Base-by-base conservation (phyloP, 2,797 vertebrate genomes). In the Clarias platycephalus region DNA sequence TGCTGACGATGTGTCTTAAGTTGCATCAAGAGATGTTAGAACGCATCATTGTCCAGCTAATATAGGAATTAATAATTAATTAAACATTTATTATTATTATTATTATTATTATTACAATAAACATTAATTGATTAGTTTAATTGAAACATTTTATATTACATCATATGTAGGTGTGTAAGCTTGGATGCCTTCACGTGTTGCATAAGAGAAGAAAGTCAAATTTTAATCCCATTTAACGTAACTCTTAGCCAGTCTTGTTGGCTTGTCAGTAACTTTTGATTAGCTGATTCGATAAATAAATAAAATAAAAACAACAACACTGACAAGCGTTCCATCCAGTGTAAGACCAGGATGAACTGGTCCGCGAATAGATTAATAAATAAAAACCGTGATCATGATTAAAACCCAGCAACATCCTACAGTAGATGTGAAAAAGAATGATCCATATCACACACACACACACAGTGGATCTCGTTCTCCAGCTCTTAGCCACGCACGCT, bases 401-500 rank as follows among this genome's bases (percentile, higher is more conserved):
- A 49, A 49, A 28, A 62, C 13, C 10, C 53, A 57, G 8, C 18
- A 9, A 1, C 26, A 4, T 76, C 31, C 9, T 31, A 40, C 37
- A 8, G 40, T 44, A 80, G 57, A 62, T 40, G 20, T 37, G 24
- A 18, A 78, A 53, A 77, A 60, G 16, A 62, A 62, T 49, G 34
- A 63, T 44, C 22, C 13, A 9, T 57, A 9, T 7, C 40, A 26
- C n/a, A 16, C 22, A 68, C 31, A 22, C 7, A 68, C 34, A 28
- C 64, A 66, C 60, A 44, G 12, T 28, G 24, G 7, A 31, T 1
- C 40, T 34, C 60, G 1, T 79, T 44, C n/a, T 84, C 34, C 3
- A 40, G 44, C 80, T 83, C 22, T 86, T 71, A 66, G 81, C 71
- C 84, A 62, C 3, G 26, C 68, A 67, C n/a, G 80, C 84, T 85